Base-by-base conservation (phyloP, 2,888 invertebrate species). In the Druceiella hillmani region DNA sequence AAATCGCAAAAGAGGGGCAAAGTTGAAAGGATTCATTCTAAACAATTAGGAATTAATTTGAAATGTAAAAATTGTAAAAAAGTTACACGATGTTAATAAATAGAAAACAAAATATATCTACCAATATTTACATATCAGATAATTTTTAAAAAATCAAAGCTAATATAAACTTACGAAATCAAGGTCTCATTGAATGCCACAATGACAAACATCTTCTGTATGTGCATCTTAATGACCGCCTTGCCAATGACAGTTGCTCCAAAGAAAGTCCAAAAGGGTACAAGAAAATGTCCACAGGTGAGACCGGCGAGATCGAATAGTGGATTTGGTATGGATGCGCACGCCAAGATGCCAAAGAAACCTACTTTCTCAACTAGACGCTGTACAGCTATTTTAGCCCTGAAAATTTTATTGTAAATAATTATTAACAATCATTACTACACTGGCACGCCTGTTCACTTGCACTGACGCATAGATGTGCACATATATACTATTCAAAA, bases 191-290 rank as follows among this genome's bases (percentile, higher is more conserved):
- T 94, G 62, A 95, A 97, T 3, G 94, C 91, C 45, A 95, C 79
- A 32, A 97, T 94, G n/a, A 97, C 94, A 57, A 94, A 94, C 61
- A 94, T 73, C 69, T 93, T 92, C 73, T 98, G 97, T 61, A 98
- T 89, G 60, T 94, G 95, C 91, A 95, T 95, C 72, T 98, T 98
- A 49, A 98, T 83, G 37, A 97, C 78, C 17, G 97, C 97, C 65
- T 98, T 98, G 32, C 98, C 99, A 40, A 99, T 82, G 2, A 99
- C 75, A 0, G 99, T 99, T 41, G 99, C 99, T 22, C 98, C 98
- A 66, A 99, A 99, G 74, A 99, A 99, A 3, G 98, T 99, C 94
- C 97, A 97, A 69, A 99, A 99, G 9, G 99, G 98, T 51, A 99
- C 94, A 42, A 97, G 74, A 63, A 98, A 99, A 64, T 99, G 98